Conservation (phyloP, 1,140 invertebrate genomes). For the Calephelis nemesis region DNA sequence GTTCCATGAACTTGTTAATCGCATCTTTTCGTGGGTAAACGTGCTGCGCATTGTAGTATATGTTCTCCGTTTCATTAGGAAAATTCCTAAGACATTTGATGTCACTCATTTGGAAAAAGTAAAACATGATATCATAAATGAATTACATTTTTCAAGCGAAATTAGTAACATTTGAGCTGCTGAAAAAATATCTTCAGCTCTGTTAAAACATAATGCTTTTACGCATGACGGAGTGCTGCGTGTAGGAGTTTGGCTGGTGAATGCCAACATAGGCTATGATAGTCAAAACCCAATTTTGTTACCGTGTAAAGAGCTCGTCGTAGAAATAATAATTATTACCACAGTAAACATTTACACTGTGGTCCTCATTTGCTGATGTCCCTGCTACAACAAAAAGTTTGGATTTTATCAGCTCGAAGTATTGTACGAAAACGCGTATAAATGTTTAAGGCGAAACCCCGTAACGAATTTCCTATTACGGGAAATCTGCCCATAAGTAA, state of each 20-base stretch:
- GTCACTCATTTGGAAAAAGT: no score
- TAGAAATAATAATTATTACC: constrained; percentile 44
- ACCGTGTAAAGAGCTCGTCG: constrained; percentile 19
- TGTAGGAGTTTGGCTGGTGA: constrained; percentile 54
- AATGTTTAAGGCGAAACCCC: constrained; percentile 14
- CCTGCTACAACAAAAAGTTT: constrained; percentile 40
- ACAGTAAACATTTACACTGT: constrained; percentile 41
- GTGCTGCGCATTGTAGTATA: no score
- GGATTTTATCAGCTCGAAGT: constrained; percentile 33
- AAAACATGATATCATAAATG: no score
- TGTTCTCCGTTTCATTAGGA: no score
- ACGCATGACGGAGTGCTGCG: constrained; percentile 49
- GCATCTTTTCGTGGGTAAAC: no score
- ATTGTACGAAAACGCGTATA: constrained; percentile 23
- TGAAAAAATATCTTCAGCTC: constrained; percentile 13
- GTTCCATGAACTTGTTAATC: no score
- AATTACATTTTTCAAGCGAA: constrained; percentile 11
- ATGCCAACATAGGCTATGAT: constrained; percentile 35
- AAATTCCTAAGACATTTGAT: no score
- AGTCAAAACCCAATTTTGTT: constrained; percentile 29
- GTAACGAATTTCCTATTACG: constrained; percentile 10
- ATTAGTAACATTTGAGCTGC: constrained; percentile 9
- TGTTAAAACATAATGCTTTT: constrained; percentile 49
- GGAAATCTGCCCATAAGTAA: background rate
- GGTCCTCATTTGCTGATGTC: constrained; percentile 37